Evolutionary conservation across 2,113 vertebrate genomes (phyloP).

Genomic region (Brachirus orientalis): DNA sequence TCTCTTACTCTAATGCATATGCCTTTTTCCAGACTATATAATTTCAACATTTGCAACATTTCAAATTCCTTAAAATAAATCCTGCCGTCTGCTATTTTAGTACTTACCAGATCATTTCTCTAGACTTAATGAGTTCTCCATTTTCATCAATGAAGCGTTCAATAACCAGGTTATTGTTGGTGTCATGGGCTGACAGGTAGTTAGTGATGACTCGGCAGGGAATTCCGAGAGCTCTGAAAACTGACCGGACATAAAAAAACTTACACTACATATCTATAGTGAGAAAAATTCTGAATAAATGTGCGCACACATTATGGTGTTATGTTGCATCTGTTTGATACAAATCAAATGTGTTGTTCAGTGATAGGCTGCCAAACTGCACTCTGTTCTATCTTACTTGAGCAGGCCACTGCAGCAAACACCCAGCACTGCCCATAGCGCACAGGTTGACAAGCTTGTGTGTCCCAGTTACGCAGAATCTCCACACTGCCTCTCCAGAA

Average conservation of each 20-base stretch:
- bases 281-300: too few relatives aligned
- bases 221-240: conserved; percentile 90
- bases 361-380: conserved; percentile 18
- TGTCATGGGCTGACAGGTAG: conserved; percentile 91
- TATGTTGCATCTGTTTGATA: background rate
- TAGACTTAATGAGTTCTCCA: conserved; percentile 68
- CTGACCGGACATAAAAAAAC: conserved; percentile 64
- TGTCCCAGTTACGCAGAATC: conserved; percentile 88
- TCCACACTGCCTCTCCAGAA: conserved; percentile 92
- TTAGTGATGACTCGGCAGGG: conserved; percentile 91
- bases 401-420: conserved; percentile 93
- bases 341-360: conserved; percentile 21
- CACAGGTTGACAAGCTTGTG: conserved; percentile 83
- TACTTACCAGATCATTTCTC: conserved; percentile 91
- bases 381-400: conserved; percentile 81
- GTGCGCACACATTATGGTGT: background rate
- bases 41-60: too few relatives aligned
- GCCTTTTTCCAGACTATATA: too few relatives aligned
- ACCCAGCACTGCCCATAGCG: conserved; percentile 98
- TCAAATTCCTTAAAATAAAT: too few relatives aligned
- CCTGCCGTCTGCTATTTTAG: background rate
- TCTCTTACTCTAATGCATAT: too few relatives aligned
- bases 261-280: background rate
- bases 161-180: conserved; percentile 90
- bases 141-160: conserved; percentile 84